Conservation (phyloP, 2,113 vertebrate genomes). For the Argyrosomus japonicus region DNA sequence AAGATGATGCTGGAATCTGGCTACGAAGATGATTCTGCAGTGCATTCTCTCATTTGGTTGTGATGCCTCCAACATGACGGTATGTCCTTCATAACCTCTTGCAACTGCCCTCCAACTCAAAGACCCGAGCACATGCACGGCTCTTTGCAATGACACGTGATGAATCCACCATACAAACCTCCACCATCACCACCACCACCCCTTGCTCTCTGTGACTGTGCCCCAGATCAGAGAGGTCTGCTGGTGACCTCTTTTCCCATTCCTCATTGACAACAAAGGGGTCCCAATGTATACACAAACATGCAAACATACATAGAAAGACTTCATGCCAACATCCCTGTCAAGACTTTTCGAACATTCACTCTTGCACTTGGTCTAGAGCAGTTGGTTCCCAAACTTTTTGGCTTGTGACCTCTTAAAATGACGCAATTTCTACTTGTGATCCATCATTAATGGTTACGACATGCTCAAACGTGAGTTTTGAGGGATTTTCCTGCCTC, state of each 20-base stretch:
- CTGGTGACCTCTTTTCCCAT: slow-evolving; percentile 28
- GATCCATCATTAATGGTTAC: neutral
- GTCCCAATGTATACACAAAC: slow-evolving; percentile 2
- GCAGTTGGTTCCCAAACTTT: neutral
- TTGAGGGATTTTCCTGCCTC: neutral
- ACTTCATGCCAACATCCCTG: neutral
- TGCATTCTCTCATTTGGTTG: neutral
- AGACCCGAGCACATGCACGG: neutral
- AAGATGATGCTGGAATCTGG: neutral
- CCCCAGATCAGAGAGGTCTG: slow-evolving; percentile 38
- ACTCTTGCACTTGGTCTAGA: no score
- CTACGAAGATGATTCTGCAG: neutral
- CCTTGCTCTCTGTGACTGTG: slow-evolving; percentile 1
- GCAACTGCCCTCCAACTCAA: neutral
- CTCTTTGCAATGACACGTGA: neutral
- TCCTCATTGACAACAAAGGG: slow-evolving; percentile 10
- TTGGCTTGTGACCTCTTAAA: neutral
- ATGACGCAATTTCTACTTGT: no score
- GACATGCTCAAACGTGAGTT: no score
- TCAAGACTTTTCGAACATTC: no score
- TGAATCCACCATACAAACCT: neutral
- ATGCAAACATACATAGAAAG: neutral
- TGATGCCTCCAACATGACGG: no score
- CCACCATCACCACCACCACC: neutral
- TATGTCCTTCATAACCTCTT: neutral